Evolutionary conservation across 2,888 invertebrate genomes (phyloP), one percentile per base, ranked within the genome.

Genomic region (Parnassius glacialis): DNA sequence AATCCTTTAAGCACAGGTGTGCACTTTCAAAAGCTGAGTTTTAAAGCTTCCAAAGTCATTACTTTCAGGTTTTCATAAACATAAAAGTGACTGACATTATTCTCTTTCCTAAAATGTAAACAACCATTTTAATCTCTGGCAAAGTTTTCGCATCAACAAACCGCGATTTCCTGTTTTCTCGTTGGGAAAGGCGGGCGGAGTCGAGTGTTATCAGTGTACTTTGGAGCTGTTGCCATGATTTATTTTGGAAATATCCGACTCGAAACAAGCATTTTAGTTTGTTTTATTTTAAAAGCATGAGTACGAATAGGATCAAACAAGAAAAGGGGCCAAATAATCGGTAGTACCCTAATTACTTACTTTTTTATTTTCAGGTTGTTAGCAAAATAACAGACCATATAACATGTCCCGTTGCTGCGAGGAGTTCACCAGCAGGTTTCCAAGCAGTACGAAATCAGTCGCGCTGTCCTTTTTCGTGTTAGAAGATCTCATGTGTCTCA

Each of bases 111-210:
- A 34, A 55, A 54, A 60, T 43, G 57, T 59, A 57, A 63, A 65
- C 67, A 63, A 59, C 52, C 58, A 52, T 61, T 63, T 60, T 66
- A 64, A 67, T 67, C 64, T 64, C 51, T 42, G 52, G 9, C 9
- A 67, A 71, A 68, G 62, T 67, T 70, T 68, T 68, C 62, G 57
- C 65, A 67, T 68, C 65, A 67, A 57, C 59, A 59, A 52, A 62
- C 58, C 60, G 62, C 63, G 60, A 61, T 63, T 66, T 64, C 64
- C 63, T 57, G 64, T 59, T 64, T 64, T 65, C 61, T 62, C 58
- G 62, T 41, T 42, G 47, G 25, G 34, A 5, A 44, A 56, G 34
- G 48, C 41, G 47, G 45, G 13, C 48, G 51, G n/a, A 58, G 55
- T 45, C 58, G 59, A 59, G 61, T 61, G 64, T 65, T 68, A 70